phyloP scores from a whole-genome alignment of 2,797 vertebrate genomes.

The Sparus aurata region DNA sequence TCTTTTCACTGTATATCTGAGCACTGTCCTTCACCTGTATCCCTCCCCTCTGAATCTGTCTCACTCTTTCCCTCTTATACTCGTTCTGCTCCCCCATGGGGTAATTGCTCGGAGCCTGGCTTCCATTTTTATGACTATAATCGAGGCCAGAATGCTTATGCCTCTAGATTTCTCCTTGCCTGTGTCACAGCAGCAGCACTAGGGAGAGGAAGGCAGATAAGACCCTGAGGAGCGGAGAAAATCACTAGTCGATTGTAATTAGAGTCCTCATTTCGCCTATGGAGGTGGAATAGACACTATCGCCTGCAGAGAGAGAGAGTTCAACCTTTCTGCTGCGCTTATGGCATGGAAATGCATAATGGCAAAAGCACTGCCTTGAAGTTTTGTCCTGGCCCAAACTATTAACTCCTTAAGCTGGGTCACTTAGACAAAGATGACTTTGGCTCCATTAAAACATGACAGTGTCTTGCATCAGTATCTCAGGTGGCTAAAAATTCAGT shows the following conservation, averaged over 20 bases:
- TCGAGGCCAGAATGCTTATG: slow-evolving; percentile 80
- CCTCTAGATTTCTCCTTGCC: slow-evolving; percentile 78
- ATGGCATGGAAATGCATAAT: slow-evolving; percentile 45
- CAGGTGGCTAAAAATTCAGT: slow-evolving; percentile 60
- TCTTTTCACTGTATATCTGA: slow-evolving; percentile 58
- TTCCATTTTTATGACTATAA: slow-evolving; percentile 84
- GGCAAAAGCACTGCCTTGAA: slow-evolving; percentile 47
- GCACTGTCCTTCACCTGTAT: slow-evolving; percentile 78
- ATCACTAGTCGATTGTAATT: slow-evolving; percentile 82
- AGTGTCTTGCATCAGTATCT: slow-evolving; percentile 44
- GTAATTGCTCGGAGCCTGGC: slow-evolving; percentile 78
- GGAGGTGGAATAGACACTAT: slow-evolving; percentile 61
- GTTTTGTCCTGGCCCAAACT: slow-evolving; percentile 41
- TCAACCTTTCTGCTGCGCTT: slow-evolving; percentile 62
- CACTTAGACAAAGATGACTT: slow-evolving; percentile 54
- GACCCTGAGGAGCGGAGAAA: slow-evolving; percentile 72
- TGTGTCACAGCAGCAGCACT: slow-evolving; percentile 69
- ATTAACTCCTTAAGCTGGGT: slow-evolving; percentile 62
- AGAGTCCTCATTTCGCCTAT: slow-evolving; percentile 72
- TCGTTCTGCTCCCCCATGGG: slow-evolving; percentile 68
- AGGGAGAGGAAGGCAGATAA: slow-evolving; percentile 73
- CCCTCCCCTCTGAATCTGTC: slow-evolving; percentile 56
- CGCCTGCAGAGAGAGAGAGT: slow-evolving; percentile 58
- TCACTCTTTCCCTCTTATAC: slow-evolving; percentile 46
- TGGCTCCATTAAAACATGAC: slow-evolving; percentile 64